These are phyloP conservation scores for Elephantulus edwardii DNA, from an alignment of 2,113 vertebrate genomes.

Conservation along the genomic window DNA sequence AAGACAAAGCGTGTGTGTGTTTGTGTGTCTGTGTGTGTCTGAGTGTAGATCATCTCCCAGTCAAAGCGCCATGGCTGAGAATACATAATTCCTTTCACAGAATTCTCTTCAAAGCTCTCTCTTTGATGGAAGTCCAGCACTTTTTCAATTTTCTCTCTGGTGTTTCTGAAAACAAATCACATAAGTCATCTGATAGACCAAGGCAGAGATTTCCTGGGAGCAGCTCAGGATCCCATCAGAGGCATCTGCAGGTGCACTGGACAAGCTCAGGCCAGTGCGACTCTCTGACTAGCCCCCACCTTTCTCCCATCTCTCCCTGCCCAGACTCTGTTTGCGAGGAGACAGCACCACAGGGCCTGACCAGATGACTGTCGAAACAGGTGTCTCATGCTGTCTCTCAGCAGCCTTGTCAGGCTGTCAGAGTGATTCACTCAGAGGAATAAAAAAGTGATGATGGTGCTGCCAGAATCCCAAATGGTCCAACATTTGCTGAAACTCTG, in stretches of 20 bases:
- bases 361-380: not conserved
- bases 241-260: not conserved
- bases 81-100: constrained; percentile 23
- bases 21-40: not conserved
- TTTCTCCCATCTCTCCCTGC: not conserved
- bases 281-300: not conserved
- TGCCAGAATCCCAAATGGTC: not conserved
- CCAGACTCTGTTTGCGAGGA: not conserved
- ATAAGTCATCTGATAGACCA: not conserved
- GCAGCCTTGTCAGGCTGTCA: not conserved
- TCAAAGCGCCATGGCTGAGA: not conserved
- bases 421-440: constrained; percentile 3
- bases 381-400: not conserved
- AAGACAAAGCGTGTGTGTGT: no score
- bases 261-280: not conserved
- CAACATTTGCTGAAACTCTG: constrained; percentile 12
- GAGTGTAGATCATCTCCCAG: not conserved
- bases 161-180: constrained; percentile 34
- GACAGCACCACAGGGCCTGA: not conserved
- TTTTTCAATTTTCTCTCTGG: constrained; percentile 9
- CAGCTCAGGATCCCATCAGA: not conserved
- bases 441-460: not conserved
- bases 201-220: not conserved
- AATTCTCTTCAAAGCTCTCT: not conserved
- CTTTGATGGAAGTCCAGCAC: constrained; percentile 21